A percentile compares a stretch with the other conserved stretches of the same genome.
Conservation (phyloP, 2,113 vertebrate genomes). For the Lutjanus erythropterus region DNA sequence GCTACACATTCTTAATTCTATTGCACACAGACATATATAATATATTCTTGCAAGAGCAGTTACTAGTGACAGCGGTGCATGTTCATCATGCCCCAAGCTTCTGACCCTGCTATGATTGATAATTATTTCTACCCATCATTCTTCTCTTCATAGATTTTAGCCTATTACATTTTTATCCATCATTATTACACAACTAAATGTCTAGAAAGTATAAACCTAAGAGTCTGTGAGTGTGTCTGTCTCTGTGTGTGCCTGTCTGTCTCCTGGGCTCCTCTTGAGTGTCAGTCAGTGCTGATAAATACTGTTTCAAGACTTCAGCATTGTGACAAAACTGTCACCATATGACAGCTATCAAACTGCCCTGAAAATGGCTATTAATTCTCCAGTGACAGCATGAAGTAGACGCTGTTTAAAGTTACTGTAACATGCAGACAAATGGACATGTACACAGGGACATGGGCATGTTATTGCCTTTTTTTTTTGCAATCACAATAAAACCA, state of each 20-base stretch:
- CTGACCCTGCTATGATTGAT: slow-evolving; percentile 25
- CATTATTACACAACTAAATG: slow-evolving; percentile 31
- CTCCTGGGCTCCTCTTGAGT: slow-evolving; percentile 51
- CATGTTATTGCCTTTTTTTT: slow-evolving; percentile 1
- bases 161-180: slow-evolving; percentile 28
- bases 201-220: slow-evolving; percentile 17
- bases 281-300: slow-evolving; percentile 63
- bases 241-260: slow-evolving; percentile 21
- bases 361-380: slow-evolving; percentile 35
- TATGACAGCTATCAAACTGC: slow-evolving; percentile 58
- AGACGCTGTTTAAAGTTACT: slow-evolving; percentile 10
- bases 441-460: not conserved
- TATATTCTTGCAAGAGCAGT: not conserved
- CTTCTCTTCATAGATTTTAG: slow-evolving; percentile 12
- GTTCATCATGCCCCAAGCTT: slow-evolving; percentile 14
- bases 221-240: slow-evolving; percentile 13
- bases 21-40: not conserved
- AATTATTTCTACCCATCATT: slow-evolving; percentile 31
- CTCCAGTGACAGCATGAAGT: slow-evolving; percentile 30
- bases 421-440: slow-evolving; percentile 25
- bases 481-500: not conserved
- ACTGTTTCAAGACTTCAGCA: slow-evolving; percentile 49
- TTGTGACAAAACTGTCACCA: slow-evolving; percentile 59
- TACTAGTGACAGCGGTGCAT: slow-evolving; percentile 1
- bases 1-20: not conserved